Percentiles rank a stretch among this genome's conserved stretches.
Conservation (phyloP, 2,113 vertebrate genomes). For the Sterna hirundo region DNA sequence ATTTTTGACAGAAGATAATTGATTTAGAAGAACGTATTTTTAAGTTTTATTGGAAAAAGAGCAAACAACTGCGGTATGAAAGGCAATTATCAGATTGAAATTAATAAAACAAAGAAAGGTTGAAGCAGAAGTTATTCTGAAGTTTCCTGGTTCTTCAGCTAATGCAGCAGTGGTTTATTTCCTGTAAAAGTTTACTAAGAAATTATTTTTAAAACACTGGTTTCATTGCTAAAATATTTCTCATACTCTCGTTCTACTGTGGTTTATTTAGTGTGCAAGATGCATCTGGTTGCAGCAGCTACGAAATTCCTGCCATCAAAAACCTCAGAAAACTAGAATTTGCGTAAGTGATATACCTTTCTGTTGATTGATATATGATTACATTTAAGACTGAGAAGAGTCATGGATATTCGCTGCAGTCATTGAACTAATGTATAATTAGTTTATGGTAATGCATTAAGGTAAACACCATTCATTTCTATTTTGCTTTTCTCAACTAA, state of each 20-base stretch:
- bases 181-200: not conserved
- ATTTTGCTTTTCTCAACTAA: not conserved
- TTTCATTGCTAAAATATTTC: not conserved
- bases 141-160: not conserved
- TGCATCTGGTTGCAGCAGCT: not conserved
- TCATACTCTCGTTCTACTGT: not conserved
- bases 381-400: not conserved
- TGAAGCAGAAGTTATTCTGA: not conserved
- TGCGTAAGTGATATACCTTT: constrained; percentile 66
- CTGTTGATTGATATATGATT: not conserved
- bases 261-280: constrained; percentile 40
- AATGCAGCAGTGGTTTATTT: not conserved
- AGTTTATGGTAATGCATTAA: not conserved
- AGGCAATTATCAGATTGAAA: not conserved
- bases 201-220: not conserved
- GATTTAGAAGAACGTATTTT: not conserved
- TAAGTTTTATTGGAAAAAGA: not conserved
- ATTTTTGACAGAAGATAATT: not conserved
- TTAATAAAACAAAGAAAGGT: not conserved
- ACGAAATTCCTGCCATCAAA: constrained; percentile 81
- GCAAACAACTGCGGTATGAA: not conserved
- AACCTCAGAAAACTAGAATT: constrained; percentile 86
- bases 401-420: not conserved
- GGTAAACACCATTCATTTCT: not conserved
- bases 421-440: not conserved